Conservation (phyloP, 1,140 invertebrate genomes). For the Venturia canescens region DNA sequence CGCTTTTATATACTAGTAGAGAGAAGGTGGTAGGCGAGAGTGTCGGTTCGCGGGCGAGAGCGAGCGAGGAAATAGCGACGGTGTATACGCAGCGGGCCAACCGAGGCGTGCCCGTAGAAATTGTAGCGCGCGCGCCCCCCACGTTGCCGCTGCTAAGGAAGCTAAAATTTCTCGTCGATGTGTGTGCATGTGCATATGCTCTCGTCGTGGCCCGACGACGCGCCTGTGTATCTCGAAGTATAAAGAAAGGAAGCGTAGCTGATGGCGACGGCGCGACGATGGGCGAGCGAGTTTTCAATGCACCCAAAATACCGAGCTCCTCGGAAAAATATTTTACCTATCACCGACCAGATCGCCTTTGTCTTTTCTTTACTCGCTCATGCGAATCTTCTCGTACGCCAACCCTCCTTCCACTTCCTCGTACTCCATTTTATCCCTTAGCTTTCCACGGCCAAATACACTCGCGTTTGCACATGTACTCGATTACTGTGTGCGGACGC, state of each 20-base stretch:
- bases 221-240: background rate
- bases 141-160: constrained; percentile 53
- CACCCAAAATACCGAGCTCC: constrained; percentile 2
- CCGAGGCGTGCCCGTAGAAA: constrained; percentile 65
- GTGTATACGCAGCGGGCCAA: constrained; percentile 51
- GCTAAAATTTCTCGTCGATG: constrained; percentile 49
- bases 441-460: background rate
- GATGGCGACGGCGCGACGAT: background rate
- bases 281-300: constrained; percentile 1
- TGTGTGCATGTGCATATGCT: background rate
- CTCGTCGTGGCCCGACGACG: background rate
- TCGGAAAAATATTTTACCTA: constrained; percentile 48
- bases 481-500: background rate
- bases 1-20: constrained; percentile 66
- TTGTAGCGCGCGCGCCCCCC: constrained; percentile 54
- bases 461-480: background rate
- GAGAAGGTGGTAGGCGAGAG: constrained; percentile 15
- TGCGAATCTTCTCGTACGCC: no score
- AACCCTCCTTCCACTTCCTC: background rate
- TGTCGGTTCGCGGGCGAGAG: constrained; percentile 49
- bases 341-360: constrained; percentile 45
- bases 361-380: constrained; percentile 35
- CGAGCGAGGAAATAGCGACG: constrained; percentile 39
- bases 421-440: background rate
- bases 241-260: constrained; percentile 39